phyloP scores from a whole-genome alignment of 2,888 invertebrate genomes.

The Acrobasis suavella region DNA sequence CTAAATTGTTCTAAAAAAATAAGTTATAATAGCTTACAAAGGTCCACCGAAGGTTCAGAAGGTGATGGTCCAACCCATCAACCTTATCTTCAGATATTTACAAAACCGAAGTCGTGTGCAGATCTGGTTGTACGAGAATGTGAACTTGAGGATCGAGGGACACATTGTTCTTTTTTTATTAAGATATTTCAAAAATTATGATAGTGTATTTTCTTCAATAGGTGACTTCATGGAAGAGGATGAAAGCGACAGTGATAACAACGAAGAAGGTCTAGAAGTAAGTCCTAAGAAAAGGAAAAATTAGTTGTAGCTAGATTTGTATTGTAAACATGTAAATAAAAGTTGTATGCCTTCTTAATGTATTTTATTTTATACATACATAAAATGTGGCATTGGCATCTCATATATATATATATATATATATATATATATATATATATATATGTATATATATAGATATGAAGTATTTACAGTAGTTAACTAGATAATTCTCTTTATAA shows the following conservation, averaged over 20 bases:
- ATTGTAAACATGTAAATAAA: conserved; percentile 19
- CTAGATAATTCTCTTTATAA: conserved; percentile 7
- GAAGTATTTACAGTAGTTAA: conserved; percentile 16
- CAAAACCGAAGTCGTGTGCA: conserved; percentile 98
- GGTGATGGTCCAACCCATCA: conserved; percentile 99
- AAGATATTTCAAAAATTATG: neutral
- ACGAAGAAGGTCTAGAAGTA: conserved; percentile 39
- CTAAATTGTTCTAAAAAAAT: conserved; percentile 31
- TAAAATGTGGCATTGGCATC: too few relatives aligned
- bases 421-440: too few relatives aligned
- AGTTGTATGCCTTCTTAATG: neutral
- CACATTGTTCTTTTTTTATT: too few relatives aligned
- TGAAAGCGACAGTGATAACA: conserved; percentile 44
- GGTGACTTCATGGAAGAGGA: conserved; percentile 37
- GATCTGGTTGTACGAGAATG: conserved; percentile 99
- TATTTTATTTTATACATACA: conserved; percentile 13
- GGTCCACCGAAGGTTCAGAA: conserved; percentile 97
- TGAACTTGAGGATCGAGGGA: conserved; percentile 97
- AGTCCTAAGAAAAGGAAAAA: conserved; percentile 57
- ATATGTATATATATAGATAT: conserved; percentile 19
- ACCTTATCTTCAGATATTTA: conserved; percentile 97
- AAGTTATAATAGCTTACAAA: conserved; percentile 92
- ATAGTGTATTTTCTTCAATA: conserved; percentile 18
- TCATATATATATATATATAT: too few relatives aligned
- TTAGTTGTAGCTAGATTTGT: conserved; percentile 29